Evolutionary conservation across 2,888 invertebrate genomes (phyloP).

Genomic region (Archaeoteleia sp.): DNA sequence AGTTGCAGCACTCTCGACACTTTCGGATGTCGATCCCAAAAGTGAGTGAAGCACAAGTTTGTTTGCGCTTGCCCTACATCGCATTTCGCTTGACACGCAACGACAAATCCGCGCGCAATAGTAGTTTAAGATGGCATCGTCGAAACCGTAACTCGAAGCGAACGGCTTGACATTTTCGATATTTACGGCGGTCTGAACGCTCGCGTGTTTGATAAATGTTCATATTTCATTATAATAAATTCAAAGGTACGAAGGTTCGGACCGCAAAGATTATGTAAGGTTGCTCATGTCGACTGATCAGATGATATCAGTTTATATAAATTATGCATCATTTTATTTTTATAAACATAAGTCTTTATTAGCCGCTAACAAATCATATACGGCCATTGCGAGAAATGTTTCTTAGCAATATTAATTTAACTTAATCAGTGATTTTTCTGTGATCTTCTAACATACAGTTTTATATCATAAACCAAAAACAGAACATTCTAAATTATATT

Average conservation of each 20-base stretch:
- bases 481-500: no score
- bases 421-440: no score
- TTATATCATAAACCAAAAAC: no score
- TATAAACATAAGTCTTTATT: no score
- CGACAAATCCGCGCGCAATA: slow-evolving; percentile 34
- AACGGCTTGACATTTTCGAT: slow-evolving; percentile 36
- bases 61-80: slow-evolving; percentile 42
- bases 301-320: slow-evolving; percentile 8
- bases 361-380: no score
- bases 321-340: no score
- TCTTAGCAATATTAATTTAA: no score
- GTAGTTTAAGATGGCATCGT: slow-evolving; percentile 43
- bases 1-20: slow-evolving; percentile 27
- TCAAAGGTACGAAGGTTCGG: slow-evolving; percentile 29
- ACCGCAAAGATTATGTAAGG: slow-evolving; percentile 26
- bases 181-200: slow-evolving; percentile 37
- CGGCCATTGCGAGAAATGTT: no score
- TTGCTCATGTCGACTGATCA: slow-evolving; percentile 34
- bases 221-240: slow-evolving; percentile 38
- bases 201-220: slow-evolving; percentile 47
- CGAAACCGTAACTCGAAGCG: slow-evolving; percentile 36
- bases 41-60: slow-evolving; percentile 30
- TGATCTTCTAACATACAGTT: no score
- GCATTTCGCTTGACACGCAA: slow-evolving; percentile 46
- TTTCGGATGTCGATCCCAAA: slow-evolving; percentile 21